phyloP scores from a whole-genome alignment of 2,113 vertebrate species.

The Lota lota region DNA sequence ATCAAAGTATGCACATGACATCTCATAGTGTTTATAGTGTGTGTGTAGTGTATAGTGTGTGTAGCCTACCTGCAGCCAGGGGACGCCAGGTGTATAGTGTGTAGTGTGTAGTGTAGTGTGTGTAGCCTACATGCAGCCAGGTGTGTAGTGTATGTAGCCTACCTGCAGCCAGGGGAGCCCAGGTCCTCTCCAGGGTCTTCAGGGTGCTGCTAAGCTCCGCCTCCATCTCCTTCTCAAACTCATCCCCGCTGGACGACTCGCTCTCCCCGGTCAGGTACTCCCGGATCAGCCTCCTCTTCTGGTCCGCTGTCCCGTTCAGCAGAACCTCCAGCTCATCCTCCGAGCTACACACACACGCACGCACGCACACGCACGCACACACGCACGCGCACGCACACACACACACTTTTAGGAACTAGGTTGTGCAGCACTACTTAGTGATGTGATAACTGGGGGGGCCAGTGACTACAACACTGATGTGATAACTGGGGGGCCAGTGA shows the following conservation, averaged over 20 bases:
- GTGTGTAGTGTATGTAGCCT: not conserved
- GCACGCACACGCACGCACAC: not conserved
- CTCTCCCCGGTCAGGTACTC: slow-evolving; percentile 96
- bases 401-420: no score
- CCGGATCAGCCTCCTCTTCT: slow-evolving; percentile 92
- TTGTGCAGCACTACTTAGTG: no score
- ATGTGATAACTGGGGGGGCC: no score
- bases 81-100: no score
- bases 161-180: slow-evolving; percentile 55
- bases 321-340: slow-evolving; percentile 95
- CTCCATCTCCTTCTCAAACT: slow-evolving; percentile 98
- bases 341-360: slow-evolving; percentile 69
- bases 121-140: not conserved
- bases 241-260: slow-evolving; percentile 91
- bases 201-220: slow-evolving; percentile 87
- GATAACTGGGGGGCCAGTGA: no score
- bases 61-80: no score
- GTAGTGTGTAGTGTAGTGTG: no score
- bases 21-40: no score
- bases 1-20: no score
- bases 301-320: slow-evolving; percentile 87
- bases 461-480: no score
- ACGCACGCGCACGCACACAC: no score
- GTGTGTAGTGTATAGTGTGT: no score
- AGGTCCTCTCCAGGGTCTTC: slow-evolving; percentile 81